These are phyloP conservation scores for Ammodytes marinus DNA, from an alignment of 2,113 vertebrate species.

Conservation along the genomic window DNA sequence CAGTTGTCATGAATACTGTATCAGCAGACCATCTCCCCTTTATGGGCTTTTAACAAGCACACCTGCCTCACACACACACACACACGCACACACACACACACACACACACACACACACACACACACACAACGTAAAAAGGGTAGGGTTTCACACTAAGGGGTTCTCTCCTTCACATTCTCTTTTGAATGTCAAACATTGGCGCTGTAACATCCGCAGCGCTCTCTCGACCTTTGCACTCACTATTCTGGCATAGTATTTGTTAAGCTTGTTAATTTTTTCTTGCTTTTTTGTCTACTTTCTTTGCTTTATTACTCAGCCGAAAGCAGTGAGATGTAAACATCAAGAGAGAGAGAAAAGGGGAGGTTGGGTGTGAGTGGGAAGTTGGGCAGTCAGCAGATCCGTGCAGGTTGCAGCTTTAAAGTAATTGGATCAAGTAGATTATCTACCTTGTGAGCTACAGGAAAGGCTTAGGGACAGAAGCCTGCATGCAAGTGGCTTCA, in stretches of 20 bases:
- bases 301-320: neutral
- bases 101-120: slow-evolving; percentile 19
- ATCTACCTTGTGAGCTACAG: slow-evolving; percentile 44
- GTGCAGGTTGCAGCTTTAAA: slow-evolving; percentile 48
- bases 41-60: slow-evolving; percentile 39
- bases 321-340: neutral
- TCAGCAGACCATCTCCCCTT: slow-evolving; percentile 11
- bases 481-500: slow-evolving; percentile 33
- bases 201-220: neutral
- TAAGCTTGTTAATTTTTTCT: neutral
- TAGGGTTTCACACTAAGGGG: neutral
- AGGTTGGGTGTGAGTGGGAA: slow-evolving; percentile 1
- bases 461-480: slow-evolving; percentile 45
- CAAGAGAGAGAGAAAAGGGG: slow-evolving; percentile 14
- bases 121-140: slow-evolving; percentile 2
- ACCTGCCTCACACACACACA: slow-evolving; percentile 48
- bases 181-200: neutral
- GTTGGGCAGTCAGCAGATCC: slow-evolving; percentile 19
- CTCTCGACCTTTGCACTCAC: neutral
- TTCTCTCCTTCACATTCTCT: neutral
- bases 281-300: neutral
- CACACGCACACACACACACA: slow-evolving; percentile 10
- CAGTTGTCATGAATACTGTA: slow-evolving; percentile 47
- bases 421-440: slow-evolving; percentile 36
- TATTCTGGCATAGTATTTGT: neutral